phyloP scores from a whole-genome alignment of 2,797 vertebrate species.

The Acanthurus leucopareius region DNA sequence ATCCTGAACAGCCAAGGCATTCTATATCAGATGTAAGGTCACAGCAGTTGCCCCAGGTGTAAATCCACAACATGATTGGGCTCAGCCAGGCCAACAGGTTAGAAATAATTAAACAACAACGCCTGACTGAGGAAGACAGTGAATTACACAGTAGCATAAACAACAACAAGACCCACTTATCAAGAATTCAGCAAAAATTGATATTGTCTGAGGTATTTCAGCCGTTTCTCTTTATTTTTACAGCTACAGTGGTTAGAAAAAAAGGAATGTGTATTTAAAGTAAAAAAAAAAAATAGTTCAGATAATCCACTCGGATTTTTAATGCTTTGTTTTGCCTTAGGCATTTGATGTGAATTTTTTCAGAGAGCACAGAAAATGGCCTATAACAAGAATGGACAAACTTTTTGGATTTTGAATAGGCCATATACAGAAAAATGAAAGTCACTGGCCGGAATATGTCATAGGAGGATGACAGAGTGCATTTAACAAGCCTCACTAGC shows the following conservation, averaged over 20 bases:
- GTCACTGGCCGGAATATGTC: too few species aligned
- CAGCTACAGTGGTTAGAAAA: neutral
- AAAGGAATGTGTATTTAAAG: neutral
- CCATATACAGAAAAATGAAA: too few species aligned
- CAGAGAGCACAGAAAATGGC: too few species aligned
- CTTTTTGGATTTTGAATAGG: too few species aligned
- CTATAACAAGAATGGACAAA: too few species aligned
- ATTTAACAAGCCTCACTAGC: too few species aligned
- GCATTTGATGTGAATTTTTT: too few species aligned
- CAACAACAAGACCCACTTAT: neutral
- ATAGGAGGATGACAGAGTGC: too few species aligned
- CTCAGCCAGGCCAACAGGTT: constrained; percentile 20
- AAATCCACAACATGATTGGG: constrained; percentile 39
- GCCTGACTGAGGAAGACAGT: neutral
- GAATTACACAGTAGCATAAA: neutral
- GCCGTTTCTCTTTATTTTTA: neutral
- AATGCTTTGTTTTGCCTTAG: neutral
- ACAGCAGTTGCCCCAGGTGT: constrained; percentile 33
- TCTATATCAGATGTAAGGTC: constrained; percentile 43
- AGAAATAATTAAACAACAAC: constrained; percentile 53
- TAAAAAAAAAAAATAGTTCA: neutral
- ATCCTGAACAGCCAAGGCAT: constrained; percentile 52
- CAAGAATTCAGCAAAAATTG: neutral
- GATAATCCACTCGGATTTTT: neutral
- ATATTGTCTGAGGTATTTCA: neutral